Conservation (phyloP, 2,888 invertebrate species). For the Nyleta sp. region DNA sequence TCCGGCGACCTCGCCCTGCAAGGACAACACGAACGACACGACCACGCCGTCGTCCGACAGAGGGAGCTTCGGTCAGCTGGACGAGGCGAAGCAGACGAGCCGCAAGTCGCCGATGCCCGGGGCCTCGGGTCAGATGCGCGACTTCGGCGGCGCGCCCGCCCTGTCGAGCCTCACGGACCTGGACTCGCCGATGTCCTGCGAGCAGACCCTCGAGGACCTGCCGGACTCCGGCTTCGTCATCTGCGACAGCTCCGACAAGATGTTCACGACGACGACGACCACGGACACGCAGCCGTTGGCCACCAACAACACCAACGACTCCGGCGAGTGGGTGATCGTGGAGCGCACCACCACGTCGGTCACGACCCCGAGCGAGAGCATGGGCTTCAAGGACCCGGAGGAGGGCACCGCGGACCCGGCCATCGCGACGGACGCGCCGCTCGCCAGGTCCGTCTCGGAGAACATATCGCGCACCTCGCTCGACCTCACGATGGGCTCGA, state of each 20-base stretch:
- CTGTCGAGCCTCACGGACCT: slow-evolving; percentile 76
- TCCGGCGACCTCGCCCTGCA: slow-evolving; percentile 63
- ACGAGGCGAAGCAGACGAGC: no score
- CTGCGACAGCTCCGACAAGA: slow-evolving; percentile 77
- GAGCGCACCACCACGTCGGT: slow-evolving; percentile 75
- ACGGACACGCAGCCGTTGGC: slow-evolving; percentile 73
- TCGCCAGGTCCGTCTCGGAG: slow-evolving; percentile 74
- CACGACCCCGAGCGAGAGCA: slow-evolving; percentile 74
- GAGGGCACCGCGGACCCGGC: slow-evolving; percentile 74
- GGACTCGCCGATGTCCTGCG: slow-evolving; percentile 80
- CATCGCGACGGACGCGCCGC: slow-evolving; percentile 74
- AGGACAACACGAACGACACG: slow-evolving; percentile 66
- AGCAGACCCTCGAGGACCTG: slow-evolving; percentile 77
- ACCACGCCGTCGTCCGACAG: slow-evolving; percentile 54
- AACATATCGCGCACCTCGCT: slow-evolving; percentile 77
- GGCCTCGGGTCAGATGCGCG: slow-evolving; percentile 65
- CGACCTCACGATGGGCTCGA: slow-evolving; percentile 77
- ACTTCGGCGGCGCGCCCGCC: slow-evolving; percentile 67
- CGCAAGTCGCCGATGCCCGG: slow-evolving; percentile 51
- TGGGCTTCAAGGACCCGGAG: slow-evolving; percentile 73
- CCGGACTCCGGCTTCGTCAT: slow-evolving; percentile 78
- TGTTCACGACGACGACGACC: slow-evolving; percentile 72
- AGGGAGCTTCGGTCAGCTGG: no score
- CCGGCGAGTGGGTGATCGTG: slow-evolving; percentile 78
- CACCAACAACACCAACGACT: slow-evolving; percentile 74